Conservation (phyloP, 2,113 vertebrate genomes). For the Brachypteracias leptosomus region DNA sequence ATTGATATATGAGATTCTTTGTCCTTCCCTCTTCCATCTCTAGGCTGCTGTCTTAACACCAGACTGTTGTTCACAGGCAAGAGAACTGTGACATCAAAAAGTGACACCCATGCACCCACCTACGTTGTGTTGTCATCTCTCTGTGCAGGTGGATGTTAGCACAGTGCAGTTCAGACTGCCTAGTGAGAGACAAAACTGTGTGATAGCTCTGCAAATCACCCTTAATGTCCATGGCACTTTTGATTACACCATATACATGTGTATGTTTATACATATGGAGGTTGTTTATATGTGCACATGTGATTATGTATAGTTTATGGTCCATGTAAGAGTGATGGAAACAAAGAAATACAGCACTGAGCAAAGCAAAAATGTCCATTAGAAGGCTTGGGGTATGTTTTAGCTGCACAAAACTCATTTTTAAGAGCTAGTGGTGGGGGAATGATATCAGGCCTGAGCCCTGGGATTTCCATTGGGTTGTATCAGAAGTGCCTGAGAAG, state of each 20-base stretch:
- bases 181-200: background rate
- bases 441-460: background rate
- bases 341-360: background rate
- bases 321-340: background rate
- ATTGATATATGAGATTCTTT: background rate
- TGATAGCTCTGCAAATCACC: background rate
- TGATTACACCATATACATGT: background rate
- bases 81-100: background rate
- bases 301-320: background rate
- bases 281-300: background rate
- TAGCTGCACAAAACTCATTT: background rate
- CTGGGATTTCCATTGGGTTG: background rate
- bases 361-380: background rate
- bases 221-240: background rate
- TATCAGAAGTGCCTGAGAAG: background rate
- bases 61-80: background rate
- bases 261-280: background rate
- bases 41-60: background rate
- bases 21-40: background rate
- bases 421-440: background rate
- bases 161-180: fast-evolving
- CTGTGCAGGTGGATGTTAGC: background rate
- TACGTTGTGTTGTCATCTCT: fast-evolving
- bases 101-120: background rate
- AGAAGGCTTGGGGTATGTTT: background rate